Evolutionary conservation across 2,113 vertebrate genomes (phyloP).

Genomic region (Reinhardtius hippoglossoides): DNA sequence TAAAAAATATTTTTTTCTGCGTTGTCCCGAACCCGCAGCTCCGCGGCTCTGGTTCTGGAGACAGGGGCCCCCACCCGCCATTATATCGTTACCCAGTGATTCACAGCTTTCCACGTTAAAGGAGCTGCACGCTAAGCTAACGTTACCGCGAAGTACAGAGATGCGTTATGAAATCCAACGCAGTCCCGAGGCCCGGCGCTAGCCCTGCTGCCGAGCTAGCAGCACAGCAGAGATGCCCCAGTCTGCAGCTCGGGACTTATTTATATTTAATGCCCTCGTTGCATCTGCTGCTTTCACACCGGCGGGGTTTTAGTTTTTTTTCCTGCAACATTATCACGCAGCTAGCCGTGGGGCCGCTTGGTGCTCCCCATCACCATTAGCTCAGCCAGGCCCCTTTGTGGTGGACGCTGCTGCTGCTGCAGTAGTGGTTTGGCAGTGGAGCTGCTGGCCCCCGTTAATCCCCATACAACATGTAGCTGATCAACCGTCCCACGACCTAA

Average conservation of each 20-base stretch:
- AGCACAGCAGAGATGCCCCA: neutral
- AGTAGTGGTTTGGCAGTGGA: constrained; percentile 35
- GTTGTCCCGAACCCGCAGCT: neutral
- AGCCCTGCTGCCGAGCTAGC: constrained; percentile 40
- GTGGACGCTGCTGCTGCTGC: constrained; percentile 25
- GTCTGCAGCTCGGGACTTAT: neutral
- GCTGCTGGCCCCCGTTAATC: constrained; percentile 73
- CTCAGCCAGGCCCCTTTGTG: constrained; percentile 42
- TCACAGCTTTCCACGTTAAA: too few species aligned
- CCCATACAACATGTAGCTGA: constrained; percentile 72
- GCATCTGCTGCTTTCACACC: neutral
- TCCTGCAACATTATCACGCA: rapidly evolving
- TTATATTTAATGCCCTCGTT: neutral
- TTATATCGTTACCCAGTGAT: too few species aligned
- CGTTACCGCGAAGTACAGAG: constrained; percentile 41
- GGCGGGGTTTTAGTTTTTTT: neutral
- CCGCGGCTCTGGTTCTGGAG: too few species aligned
- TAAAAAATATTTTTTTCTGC: constrained; percentile 53
- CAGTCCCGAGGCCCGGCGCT: constrained; percentile 71
- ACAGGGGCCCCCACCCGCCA: too few species aligned
- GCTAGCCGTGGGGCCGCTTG: too few species aligned
- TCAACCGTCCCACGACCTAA: constrained; percentile 79
- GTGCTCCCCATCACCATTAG: constrained; percentile 1
- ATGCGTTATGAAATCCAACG: constrained; percentile 76
- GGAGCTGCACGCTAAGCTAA: neutral